phyloP scores from a whole-genome alignment of 2,888 invertebrate species.

The Acanthacorydalis orientalis region DNA sequence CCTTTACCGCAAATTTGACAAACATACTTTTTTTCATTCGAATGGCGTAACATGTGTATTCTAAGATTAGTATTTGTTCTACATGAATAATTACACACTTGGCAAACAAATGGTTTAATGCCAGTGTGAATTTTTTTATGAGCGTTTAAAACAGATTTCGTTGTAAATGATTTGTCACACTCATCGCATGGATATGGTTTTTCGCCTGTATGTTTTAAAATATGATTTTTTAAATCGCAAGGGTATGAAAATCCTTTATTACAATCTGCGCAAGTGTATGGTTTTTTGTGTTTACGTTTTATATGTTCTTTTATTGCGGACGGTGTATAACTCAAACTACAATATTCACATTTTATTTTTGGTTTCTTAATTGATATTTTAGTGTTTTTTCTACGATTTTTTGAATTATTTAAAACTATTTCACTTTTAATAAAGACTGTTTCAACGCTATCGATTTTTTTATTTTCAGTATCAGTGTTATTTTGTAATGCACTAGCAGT shows the following conservation, averaged over 20 bases:
- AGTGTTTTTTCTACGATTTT: no score
- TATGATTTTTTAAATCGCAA: slow-evolving; percentile 8
- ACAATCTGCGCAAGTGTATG: neutral
- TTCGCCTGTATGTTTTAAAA: slow-evolving; percentile 14
- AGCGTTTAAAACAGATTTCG: slow-evolving; percentile 10
- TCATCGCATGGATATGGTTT: slow-evolving; percentile 15
- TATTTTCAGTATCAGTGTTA: no score
- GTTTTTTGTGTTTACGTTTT: neutral
- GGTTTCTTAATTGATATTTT: no score
- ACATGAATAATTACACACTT: slow-evolving; percentile 4
- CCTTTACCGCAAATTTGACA: slow-evolving; percentile 3
- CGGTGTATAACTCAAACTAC: no score
- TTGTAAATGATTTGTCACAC: slow-evolving; percentile 14
- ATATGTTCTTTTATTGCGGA: neutral
- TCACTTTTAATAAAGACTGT: no score
- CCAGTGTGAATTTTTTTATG: slow-evolving; percentile 12
- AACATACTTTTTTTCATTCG: neutral
- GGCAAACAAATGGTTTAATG: slow-evolving; percentile 7
- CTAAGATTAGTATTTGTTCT: slow-evolving; percentile 20
- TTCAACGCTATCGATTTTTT: no score
- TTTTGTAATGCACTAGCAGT: no score
- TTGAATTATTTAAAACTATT: no score
- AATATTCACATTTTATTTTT: no score
- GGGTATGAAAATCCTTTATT: neutral
- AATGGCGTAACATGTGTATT: slow-evolving; percentile 12